phyloP scores from a whole-genome alignment of 2,797 vertebrate genomes.

The Phoebastria nigripes region DNA sequence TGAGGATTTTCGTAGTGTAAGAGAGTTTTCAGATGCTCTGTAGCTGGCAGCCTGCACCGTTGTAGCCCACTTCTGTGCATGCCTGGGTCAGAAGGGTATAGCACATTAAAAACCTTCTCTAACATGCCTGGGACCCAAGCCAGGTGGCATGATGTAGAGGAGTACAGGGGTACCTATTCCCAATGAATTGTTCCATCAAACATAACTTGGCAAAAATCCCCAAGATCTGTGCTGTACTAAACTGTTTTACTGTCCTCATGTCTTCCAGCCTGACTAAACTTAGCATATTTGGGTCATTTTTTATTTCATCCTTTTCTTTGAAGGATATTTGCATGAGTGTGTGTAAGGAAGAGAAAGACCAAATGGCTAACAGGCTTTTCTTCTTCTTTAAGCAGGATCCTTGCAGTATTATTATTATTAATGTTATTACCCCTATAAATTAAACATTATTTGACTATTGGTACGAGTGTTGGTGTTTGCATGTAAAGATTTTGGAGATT shows the following conservation, averaged over 20 bases:
- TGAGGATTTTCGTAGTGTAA: background rate
- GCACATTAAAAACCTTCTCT: background rate
- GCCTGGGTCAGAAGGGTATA: background rate
- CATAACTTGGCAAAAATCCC: accelerated
- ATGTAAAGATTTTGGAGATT: background rate
- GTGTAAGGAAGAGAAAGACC: background rate
- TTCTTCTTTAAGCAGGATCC: background rate
- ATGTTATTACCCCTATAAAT: background rate
- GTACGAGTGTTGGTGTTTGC: background rate
- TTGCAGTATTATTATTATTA: background rate
- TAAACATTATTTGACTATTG: background rate
- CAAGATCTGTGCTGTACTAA: background rate
- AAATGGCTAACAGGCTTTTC: background rate
- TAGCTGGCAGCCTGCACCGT: background rate
- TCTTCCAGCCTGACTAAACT: background rate
- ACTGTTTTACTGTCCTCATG: background rate
- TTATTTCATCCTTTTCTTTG: background rate
- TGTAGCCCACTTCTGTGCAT: background rate
- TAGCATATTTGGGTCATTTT: background rate
- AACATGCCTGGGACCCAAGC: background rate
- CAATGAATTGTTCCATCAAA: background rate
- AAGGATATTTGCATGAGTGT: background rate
- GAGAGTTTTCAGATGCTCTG: conserved; percentile 16
- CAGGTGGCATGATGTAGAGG: background rate
- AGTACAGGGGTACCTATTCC: background rate